Percentiles rank a stretch among this genome's conserved stretches.
phyloP scores from a whole-genome alignment of 1,140 invertebrate genomes.

The Holcopasites calliopsidis region DNA sequence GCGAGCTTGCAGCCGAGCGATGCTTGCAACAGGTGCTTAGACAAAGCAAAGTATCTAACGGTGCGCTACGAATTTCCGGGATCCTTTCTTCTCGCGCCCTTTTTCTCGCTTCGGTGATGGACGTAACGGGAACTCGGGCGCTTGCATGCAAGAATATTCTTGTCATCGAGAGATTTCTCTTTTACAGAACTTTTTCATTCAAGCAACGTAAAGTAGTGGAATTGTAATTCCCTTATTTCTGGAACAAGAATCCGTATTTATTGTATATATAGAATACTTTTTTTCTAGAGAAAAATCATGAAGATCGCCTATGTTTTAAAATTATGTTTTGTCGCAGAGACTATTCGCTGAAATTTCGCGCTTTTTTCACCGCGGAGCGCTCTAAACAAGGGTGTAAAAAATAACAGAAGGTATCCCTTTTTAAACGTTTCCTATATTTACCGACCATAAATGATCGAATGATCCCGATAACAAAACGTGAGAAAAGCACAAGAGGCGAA shows the following conservation, averaged over 20 bases:
- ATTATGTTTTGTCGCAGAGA: too few species aligned
- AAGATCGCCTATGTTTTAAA: too few species aligned
- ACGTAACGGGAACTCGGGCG: constrained; percentile 26
- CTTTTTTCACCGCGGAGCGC: too few species aligned
- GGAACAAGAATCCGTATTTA: too few species aligned
- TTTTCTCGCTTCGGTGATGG: constrained; percentile 40
- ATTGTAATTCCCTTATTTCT: background rate
- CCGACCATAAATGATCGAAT: background rate
- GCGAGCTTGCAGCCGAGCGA: background rate
- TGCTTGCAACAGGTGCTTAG: constrained; percentile 60
- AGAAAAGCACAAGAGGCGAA: background rate
- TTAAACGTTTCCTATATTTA: too few species aligned
- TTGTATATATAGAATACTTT: too few species aligned
- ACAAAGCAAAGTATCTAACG: constrained; percentile 56
- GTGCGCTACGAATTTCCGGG: constrained; percentile 27
- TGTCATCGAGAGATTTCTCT: background rate
- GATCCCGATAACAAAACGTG: background rate
- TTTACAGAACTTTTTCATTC: background rate
- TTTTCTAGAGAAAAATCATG: too few species aligned
- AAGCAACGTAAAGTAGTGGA: too few species aligned
- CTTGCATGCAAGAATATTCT: background rate
- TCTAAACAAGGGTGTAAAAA: too few species aligned
- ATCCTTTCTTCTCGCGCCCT: constrained; percentile 15
- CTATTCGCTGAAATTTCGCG: too few species aligned
- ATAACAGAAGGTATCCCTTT: too few species aligned